Evolutionary conservation across 2,888 invertebrate genomes (phyloP).

Genomic region (Crossocerus cetratus): DNA sequence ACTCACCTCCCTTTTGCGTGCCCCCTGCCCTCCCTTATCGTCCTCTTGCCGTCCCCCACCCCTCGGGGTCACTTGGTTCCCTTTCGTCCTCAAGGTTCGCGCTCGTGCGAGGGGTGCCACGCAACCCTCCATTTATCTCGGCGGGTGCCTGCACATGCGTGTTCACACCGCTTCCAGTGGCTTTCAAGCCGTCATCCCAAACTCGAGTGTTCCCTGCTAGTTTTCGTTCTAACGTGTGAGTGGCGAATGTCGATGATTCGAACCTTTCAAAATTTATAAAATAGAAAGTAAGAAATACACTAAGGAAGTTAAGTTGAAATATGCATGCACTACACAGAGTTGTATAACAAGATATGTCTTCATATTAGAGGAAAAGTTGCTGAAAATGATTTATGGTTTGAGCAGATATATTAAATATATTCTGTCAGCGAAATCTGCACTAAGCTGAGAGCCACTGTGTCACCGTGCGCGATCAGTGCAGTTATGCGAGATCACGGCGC

Average conservation of each 20-base stretch:
- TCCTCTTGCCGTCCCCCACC: conserved; percentile 24
- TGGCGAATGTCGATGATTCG: conserved; percentile 12
- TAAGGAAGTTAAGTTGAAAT: too few species aligned
- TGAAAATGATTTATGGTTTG: too few species aligned
- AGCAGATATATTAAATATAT: too few species aligned
- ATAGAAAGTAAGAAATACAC: too few species aligned
- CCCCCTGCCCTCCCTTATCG: conserved; percentile 23
- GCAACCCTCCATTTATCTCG: conserved; percentile 67
- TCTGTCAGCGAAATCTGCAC: too few species aligned
- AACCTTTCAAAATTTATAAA: too few species aligned
- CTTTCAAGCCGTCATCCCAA: conserved; percentile 54
- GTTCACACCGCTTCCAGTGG: conserved; percentile 56
- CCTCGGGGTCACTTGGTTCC: conserved; percentile 30
- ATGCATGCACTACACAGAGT: too few species aligned
- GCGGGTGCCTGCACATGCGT: conserved; percentile 66
- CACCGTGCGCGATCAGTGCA: conserved; percentile 61
- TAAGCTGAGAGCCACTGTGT: conserved; percentile 64
- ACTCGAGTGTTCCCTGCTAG: conserved; percentile 21
- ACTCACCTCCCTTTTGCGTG: conserved; percentile 23
- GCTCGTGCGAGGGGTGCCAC: conserved; percentile 70
- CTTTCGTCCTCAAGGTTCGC: conserved; percentile 39
- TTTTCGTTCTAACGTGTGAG: conserved; percentile 2
- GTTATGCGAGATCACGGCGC: conserved; percentile 67
- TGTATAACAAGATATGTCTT: too few species aligned
- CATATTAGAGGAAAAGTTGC: too few species aligned